phyloP scores from a whole-genome alignment of 2,797 vertebrate species.

The Cottoperca gobio region DNA sequence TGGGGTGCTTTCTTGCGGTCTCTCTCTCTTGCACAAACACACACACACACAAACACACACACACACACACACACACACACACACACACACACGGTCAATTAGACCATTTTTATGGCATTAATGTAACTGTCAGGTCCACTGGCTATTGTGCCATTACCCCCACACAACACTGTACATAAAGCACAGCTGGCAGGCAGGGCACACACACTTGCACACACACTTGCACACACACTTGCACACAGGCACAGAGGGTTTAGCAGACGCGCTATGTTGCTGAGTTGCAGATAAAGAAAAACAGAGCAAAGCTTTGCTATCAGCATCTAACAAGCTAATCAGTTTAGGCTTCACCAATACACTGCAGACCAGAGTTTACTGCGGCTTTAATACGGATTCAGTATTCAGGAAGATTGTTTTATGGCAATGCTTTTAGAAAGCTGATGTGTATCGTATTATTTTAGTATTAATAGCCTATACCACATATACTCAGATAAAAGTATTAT shows the following conservation, averaged over 20 bases:
- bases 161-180: constrained; percentile 46
- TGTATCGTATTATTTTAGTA: not conserved
- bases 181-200: constrained; percentile 54
- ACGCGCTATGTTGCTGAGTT: constrained; percentile 70
- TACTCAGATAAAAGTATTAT: not conserved
- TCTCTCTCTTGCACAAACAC: not conserved
- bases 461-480: not conserved
- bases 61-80: constrained; percentile 25
- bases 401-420: constrained; percentile 14
- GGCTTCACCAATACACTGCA: constrained; percentile 56
- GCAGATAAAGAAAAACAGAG: constrained; percentile 75
- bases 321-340: constrained; percentile 78
- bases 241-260: constrained; percentile 64
- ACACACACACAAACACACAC: constrained; percentile 11
- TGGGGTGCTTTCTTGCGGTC: constrained; percentile 15
- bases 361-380: constrained; percentile 57
- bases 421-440: not conserved
- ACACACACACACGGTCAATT: constrained; percentile 61
- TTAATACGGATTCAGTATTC: constrained; percentile 31
- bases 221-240: not conserved
- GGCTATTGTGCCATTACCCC: constrained; percentile 54
- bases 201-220: constrained; percentile 7
- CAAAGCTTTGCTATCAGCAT: constrained; percentile 71
- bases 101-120: constrained; percentile 70
- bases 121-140: constrained; percentile 69